Evolutionary conservation across 2,888 invertebrate genomes (phyloP).

Genomic region (Limenitis camilla): DNA sequence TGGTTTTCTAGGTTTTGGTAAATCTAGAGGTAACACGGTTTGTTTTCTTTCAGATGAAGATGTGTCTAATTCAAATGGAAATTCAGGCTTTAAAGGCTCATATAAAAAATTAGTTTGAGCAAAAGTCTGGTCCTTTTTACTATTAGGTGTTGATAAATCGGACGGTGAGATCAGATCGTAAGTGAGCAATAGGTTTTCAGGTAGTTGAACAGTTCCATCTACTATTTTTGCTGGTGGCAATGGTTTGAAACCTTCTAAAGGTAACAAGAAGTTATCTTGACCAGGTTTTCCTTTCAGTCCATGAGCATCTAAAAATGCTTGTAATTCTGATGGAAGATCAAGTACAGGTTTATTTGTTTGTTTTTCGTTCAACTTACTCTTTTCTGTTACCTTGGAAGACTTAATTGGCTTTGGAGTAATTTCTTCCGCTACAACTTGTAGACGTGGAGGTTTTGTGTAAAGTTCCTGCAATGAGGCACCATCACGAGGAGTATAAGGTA

Average conservation of each 20-base stretch:
- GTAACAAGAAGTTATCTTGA: constrained; percentile 57
- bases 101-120: constrained; percentile 50
- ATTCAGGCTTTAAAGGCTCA: constrained; percentile 54
- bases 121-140: constrained; percentile 29
- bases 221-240: constrained; percentile 54
- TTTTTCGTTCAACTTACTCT: constrained; percentile 38
- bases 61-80: constrained; percentile 57
- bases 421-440: constrained; percentile 67
- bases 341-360: constrained; percentile 39
- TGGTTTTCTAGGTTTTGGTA: constrained; percentile 47
- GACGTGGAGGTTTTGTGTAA: constrained; percentile 78
- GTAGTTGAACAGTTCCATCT: constrained; percentile 57
- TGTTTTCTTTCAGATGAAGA: constrained; percentile 55
- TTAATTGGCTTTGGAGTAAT: constrained; percentile 42
- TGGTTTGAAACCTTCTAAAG: constrained; percentile 65
- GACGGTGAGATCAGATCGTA: constrained; percentile 56
- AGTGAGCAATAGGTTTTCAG: constrained; percentile 60
- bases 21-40: constrained; percentile 47
- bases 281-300: constrained; percentile 55
- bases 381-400: constrained; percentile 31
- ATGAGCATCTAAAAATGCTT: constrained; percentile 59
- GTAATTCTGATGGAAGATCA: constrained; percentile 52
- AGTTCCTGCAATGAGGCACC: constrained; percentile 76
- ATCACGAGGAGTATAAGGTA: constrained; percentile 77
- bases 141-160: constrained; percentile 34